Conservation (phyloP, 2,113 vertebrate species). For the Tyrannus savana region DNA sequence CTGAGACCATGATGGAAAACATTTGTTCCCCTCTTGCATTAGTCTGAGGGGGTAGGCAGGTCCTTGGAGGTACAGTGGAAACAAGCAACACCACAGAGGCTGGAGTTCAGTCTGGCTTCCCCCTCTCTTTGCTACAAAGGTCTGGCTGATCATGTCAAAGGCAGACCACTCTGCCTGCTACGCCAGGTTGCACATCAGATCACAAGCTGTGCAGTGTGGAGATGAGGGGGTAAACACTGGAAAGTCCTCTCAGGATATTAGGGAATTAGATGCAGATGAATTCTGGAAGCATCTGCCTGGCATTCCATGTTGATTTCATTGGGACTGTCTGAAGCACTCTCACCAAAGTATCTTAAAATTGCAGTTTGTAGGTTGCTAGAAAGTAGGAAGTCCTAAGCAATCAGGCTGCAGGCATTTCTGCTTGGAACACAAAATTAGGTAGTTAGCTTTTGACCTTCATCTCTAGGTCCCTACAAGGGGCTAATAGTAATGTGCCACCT, state of each 20-base stretch:
- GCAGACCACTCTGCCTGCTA: not conserved
- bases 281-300: not conserved
- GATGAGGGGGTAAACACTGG: not conserved
- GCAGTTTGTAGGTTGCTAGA: not conserved
- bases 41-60: not conserved
- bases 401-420: not conserved
- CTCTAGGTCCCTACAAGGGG: not conserved
- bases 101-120: not conserved
- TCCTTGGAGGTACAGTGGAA: not conserved
- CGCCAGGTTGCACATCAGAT: not conserved
- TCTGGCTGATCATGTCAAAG: not conserved
- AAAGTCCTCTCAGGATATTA: not conserved
- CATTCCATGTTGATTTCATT: fast-evolving
- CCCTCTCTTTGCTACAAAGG: not conserved
- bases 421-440: conserved; percentile 18
- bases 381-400: not conserved
- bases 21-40: not conserved
- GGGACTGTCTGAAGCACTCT: not conserved
- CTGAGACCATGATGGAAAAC: not conserved
- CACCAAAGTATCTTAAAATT: not conserved
- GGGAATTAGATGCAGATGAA: not conserved
- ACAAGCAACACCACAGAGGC: no score
- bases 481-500: not conserved
- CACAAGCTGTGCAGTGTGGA: not conserved
- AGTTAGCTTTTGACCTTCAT: conserved; percentile 20